Evolutionary conservation across 1,140 invertebrate species (phyloP).

Genomic region (Streblospio benedicti): DNA sequence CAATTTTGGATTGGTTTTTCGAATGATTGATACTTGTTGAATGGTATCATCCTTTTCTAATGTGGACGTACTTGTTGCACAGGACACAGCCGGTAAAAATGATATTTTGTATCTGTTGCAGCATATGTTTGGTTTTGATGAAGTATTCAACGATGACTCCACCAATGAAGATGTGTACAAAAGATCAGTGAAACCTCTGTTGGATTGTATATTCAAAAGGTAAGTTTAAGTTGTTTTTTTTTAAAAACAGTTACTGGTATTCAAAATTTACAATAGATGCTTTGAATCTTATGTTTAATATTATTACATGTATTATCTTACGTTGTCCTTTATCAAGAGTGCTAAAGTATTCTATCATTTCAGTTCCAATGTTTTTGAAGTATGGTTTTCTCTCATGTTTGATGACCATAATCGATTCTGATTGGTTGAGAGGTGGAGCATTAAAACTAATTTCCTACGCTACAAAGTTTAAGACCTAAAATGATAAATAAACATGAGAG

Average conservation of each 20-base stretch:
- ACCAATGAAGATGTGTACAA: slow-evolving; percentile 44
- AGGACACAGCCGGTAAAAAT: background rate
- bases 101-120: slow-evolving; percentile 25
- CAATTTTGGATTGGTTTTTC: background rate
- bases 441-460: too few relatives aligned
- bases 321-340: background rate
- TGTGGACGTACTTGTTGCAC: background rate
- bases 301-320: background rate
- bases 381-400: too few relatives aligned
- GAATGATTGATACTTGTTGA: background rate
- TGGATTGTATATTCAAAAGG: slow-evolving; percentile 40
- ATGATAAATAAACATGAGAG: too few relatives aligned
- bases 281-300: background rate
- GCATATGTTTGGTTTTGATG: slow-evolving; percentile 46
- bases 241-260: background rate
- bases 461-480: too few relatives aligned
- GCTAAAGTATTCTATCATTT: background rate
- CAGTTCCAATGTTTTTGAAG: background rate
- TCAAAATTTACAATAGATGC: background rate
- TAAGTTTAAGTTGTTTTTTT: slow-evolving; percentile 16
- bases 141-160: slow-evolving; percentile 42
- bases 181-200: slow-evolving; percentile 35
- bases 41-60: background rate
- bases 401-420: too few relatives aligned
- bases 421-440: too few relatives aligned